Base-by-base conservation (phyloP, 1,140 invertebrate genomes). In the Harlomillsia oculata region DNA sequence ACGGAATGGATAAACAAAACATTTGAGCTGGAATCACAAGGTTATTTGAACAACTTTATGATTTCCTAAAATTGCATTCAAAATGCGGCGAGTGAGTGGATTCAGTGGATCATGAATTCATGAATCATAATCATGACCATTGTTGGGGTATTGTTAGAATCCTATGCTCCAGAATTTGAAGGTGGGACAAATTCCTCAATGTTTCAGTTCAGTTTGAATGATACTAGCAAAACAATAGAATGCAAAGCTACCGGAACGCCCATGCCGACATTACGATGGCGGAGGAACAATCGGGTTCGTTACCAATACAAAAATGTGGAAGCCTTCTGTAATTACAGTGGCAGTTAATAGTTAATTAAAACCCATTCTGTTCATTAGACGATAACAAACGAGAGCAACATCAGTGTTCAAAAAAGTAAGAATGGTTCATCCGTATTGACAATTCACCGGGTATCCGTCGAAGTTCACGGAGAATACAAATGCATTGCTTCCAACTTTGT, bases 1-100 rank as follows among this genome's bases (percentile, higher is more conserved):
- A 51, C 60, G 2, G 56, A 55, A 14, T 62, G 56, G 60, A 34
- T 45, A n/a, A 55, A 59, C 6, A 62, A 58, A 36, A 52, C 40
- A 2, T 20, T 34, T 6, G 8, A 4, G 11, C 28, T 58, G n/a
- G 28, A 58, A 16, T 29, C 52, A 25, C 18, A 40, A 29, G 34
- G 44, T 46, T 20, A 46, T 5, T 41, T 3, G 23, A 41, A 9
- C n/a, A n/a, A n/a, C n/a, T n/a, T n/a, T n/a, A n/a, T n/a, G n/a
- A n/a, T n/a, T n/a, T n/a, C n/a, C n/a, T n/a, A n/a, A n/a, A n/a
- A n/a, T n/a, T n/a, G n/a, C n/a, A n/a, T n/a, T n/a, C n/a, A n/a
- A n/a, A n/a, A n/a, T n/a, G n/a, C n/a, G n/a, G n/a, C n/a, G n/a
- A n/a, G n/a, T n/a, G n/a, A n/a, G n/a, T n/a, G n/a, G n/a, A n/a